A percentile compares a stretch with the other conserved stretches of the same genome.
Evolutionary conservation across 1,140 invertebrate species (phyloP).

Genomic region (Mycetomoellerius zeteki): DNA sequence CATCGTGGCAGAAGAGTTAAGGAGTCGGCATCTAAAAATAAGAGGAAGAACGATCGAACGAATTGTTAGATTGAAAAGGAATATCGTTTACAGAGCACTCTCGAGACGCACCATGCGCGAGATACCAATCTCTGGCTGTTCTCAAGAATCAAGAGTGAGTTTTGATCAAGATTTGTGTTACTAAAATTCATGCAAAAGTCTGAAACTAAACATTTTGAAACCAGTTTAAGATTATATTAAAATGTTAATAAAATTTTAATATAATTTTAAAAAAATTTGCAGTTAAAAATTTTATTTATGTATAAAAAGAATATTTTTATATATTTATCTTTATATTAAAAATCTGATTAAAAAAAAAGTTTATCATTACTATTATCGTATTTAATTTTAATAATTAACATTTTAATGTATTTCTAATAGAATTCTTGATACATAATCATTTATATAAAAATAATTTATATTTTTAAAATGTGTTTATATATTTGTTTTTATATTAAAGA

Average conservation of each 20-base stretch:
- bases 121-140: neutral
- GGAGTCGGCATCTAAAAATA: conserved; percentile 56
- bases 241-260: neutral
- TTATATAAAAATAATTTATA: neutral
- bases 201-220: neutral
- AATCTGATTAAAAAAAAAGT: neutral
- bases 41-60: conserved; percentile 49
- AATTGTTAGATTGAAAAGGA: neutral
- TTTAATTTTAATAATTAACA: neutral
- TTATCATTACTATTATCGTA: neutral
- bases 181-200: neutral
- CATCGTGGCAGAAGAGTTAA: conserved; percentile 8
- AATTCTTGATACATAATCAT: neutral
- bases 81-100: neutral
- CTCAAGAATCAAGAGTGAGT: conserved; percentile 22
- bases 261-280: neutral
- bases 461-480: neutral
- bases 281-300: no score
- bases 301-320: neutral
- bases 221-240: neutral
- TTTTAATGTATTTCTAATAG: neutral
- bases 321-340: neutral
- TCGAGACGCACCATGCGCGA: neutral
- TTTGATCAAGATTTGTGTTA: neutral
- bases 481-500: neutral